Percentiles rank a stretch among this genome's conserved stretches.
These are phyloP conservation scores for Cossypha dichroa DNA, from an alignment of 2,797 vertebrate species.

Conservation along the genomic window DNA sequence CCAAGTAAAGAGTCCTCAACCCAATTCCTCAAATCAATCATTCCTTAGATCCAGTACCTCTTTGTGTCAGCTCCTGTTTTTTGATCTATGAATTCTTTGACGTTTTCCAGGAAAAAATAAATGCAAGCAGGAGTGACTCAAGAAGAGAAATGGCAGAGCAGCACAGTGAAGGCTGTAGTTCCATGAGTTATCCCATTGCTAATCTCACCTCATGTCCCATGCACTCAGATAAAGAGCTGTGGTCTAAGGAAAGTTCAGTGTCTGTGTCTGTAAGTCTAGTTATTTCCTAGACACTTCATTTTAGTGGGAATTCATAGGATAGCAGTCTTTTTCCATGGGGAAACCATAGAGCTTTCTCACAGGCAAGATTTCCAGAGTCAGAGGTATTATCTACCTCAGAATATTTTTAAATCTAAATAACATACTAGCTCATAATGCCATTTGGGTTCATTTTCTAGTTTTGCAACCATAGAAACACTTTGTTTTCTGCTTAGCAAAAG, in stretches of 20 bases:
- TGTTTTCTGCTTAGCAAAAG: not conserved
- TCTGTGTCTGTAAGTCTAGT: not conserved
- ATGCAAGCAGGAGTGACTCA: not conserved
- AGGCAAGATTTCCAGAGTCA: not conserved
- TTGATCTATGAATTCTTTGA: conserved; percentile 42
- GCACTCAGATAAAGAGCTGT: not conserved
- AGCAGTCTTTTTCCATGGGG: not conserved
- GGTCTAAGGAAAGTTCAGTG: not conserved
- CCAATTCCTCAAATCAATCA: not conserved
- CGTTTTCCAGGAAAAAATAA: conserved; percentile 4
- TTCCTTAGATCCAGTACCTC: conserved; percentile 6
- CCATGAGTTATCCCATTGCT: not conserved
- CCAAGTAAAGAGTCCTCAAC: not conserved
- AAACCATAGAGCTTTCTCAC: not conserved
- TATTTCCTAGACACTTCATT: not conserved
- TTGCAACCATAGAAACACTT: not conserved
- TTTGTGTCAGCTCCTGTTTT: not conserved
- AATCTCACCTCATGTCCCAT: not conserved
- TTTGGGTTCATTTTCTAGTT: not conserved
- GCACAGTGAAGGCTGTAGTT: not conserved
- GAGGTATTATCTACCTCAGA: not conserved
- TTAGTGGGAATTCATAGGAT: not conserved
- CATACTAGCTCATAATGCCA: not conserved
- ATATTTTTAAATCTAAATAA: not conserved
- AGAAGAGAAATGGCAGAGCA: not conserved